A percentile compares a stretch with the other conserved stretches of the same genome.
These are phyloP conservation scores for Dendrocopos noguchii DNA, from an alignment of 2,113 vertebrate genomes.

Conservation along the genomic window DNA sequence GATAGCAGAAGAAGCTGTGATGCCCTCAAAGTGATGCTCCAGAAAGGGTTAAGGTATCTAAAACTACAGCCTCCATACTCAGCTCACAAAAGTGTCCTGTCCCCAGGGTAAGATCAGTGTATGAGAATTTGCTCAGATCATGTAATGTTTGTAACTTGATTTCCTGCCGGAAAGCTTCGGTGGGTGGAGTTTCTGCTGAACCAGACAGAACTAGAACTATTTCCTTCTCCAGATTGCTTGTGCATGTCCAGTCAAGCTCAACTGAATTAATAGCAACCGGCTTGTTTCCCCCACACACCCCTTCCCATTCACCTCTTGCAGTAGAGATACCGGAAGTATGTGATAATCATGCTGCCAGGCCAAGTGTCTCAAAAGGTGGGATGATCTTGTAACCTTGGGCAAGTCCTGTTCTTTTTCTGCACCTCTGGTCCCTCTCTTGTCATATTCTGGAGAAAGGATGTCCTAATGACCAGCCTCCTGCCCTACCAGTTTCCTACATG, in stretches of 20 bases:
- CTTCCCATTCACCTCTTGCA: slow-evolving; percentile 52
- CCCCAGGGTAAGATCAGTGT: slow-evolving; percentile 65
- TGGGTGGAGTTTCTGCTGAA: slow-evolving; percentile 66
- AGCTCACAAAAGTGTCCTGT: slow-evolving; percentile 35
- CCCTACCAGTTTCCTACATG: slow-evolving; percentile 16
- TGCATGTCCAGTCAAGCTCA: slow-evolving; percentile 69
- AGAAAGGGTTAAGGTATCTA: slow-evolving; percentile 58
- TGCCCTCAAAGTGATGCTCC: neutral
- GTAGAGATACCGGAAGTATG: neutral
- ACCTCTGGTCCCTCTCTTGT: neutral
- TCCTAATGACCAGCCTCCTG: neutral
- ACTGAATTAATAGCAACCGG: slow-evolving; percentile 30
- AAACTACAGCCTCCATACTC: slow-evolving; percentile 28
- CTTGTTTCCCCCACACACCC: slow-evolving; percentile 51
- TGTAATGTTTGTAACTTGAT: slow-evolving; percentile 68
- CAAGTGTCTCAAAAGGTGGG: neutral
- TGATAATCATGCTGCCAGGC: neutral
- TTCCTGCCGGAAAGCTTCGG: slow-evolving; percentile 71
- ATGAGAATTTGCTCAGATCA: slow-evolving; percentile 70
- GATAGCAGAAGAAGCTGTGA: neutral
- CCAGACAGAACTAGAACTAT: slow-evolving; percentile 62
- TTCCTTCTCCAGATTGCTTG: slow-evolving; percentile 65
- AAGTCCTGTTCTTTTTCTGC: neutral
- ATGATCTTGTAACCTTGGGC: neutral
- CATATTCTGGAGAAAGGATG: slow-evolving; percentile 31